Base-by-base conservation (phyloP, 2,888 invertebrate species). In the Ennomos erosarius region DNA sequence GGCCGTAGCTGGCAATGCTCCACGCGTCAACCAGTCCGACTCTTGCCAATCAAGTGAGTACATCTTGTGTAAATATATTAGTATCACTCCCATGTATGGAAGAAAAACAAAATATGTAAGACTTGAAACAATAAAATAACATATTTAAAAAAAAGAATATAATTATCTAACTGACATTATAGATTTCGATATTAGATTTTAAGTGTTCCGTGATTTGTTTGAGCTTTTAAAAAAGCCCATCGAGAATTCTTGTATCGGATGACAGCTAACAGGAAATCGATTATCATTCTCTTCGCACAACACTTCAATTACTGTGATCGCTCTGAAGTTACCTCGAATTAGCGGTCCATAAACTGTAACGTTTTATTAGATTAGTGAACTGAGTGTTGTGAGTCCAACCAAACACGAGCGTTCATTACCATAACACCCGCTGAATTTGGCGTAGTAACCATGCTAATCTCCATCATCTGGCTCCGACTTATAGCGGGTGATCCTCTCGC, bases 1-100 rank as follows among this genome's bases (percentile, higher is more conserved):
- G 58, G 56, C 59, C 36, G 55, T 57, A 57, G 64, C 68, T 69
- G 75, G 75, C 73, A 51, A 73, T 72, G 74, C 67, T 72, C 65
- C 71, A 67, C 54, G 45, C 62, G 59, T 51, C 58, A 36, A 33
- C 50, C 62, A 51, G 56, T 56, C 55, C 55, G 49, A 55, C 60
- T 54, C 48, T 64, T 55, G 64, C 55, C 69, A 68, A 65, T 64
- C 55, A 69, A 44, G 76, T 78, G 55, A 75, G 77, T 71, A 62
- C 50, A 45, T 44, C 39, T 16, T 40, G 26, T 39, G 6, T 43
- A 39, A 12, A 44, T 33, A 26, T 26, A 26, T 38, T 39, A 47
- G n/a, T 34, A 12, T 13, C 26, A 6, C 26, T 26, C 26, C 26
- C 3, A 26, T 26, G 3, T 26, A 26, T 26, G 5, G 26, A 26